These are phyloP conservation scores for Conopomorpha cramerella DNA, from an alignment of 1,140 invertebrate species.

Conservation along the genomic window DNA sequence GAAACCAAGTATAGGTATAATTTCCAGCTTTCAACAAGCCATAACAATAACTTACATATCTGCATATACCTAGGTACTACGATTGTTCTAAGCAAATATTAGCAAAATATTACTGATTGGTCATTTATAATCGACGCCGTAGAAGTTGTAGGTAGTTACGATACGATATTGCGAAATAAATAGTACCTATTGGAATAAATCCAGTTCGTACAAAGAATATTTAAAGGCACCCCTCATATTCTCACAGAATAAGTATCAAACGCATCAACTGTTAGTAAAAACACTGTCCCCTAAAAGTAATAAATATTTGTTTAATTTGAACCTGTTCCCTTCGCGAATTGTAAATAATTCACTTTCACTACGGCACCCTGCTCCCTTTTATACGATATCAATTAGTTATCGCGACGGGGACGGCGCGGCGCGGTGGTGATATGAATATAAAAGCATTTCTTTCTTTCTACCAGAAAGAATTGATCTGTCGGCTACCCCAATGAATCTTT, in stretches of 20 bases:
- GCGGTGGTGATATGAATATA: slow-evolving; percentile 6
- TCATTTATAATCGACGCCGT: too few relatives aligned
- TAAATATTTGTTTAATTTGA: slow-evolving; percentile 14
- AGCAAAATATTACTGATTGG: too few relatives aligned
- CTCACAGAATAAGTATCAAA: not conserved
- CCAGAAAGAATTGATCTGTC: too few relatives aligned
- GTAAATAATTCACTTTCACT: slow-evolving; percentile 17
- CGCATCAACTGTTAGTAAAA: not conserved
- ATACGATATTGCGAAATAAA: not conserved
- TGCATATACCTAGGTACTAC: too few relatives aligned
- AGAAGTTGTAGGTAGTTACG: not conserved
- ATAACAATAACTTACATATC: too few relatives aligned
- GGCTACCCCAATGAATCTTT: too few relatives aligned
- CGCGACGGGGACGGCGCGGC: too few relatives aligned
- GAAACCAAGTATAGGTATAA: too few relatives aligned
- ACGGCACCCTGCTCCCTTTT: slow-evolving; percentile 10
- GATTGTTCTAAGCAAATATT: too few relatives aligned
- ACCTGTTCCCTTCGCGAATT: slow-evolving; percentile 8
- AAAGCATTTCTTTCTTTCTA: too few relatives aligned
- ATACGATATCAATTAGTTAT: slow-evolving; percentile 32
- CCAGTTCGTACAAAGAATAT: not conserved
- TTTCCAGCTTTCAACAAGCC: too few relatives aligned
- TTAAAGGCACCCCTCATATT: not conserved
- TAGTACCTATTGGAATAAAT: not conserved
- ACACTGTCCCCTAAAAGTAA: not conserved